Percentiles rank a stretch among this genome's conserved stretches.
Evolutionary conservation across 2,888 invertebrate genomes (phyloP).

Genomic region (Lycophotia porphyrea): DNA sequence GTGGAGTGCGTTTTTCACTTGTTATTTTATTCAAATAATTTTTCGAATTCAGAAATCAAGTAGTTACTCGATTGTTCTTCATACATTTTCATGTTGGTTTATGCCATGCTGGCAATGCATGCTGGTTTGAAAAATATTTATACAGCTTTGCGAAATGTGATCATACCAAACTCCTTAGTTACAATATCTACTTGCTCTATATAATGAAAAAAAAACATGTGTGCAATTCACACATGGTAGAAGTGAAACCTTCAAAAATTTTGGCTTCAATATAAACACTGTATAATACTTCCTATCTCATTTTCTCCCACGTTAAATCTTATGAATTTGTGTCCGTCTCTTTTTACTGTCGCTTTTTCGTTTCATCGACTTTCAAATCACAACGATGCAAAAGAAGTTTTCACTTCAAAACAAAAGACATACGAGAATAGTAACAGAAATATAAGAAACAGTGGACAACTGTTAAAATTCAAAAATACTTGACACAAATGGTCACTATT

Average conservation of each 20-base stretch:
- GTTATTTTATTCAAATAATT: background rate
- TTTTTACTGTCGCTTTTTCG: too few relatives aligned
- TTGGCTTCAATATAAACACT: too few relatives aligned
- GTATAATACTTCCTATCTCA: too few relatives aligned
- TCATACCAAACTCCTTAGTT: background rate
- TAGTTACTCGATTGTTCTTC: slow-evolving; percentile 24
- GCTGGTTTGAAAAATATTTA: slow-evolving; percentile 32
- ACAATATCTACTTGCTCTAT: background rate
- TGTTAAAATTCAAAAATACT: slow-evolving; percentile 5
- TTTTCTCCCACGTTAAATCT: too few relatives aligned
- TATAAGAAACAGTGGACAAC: slow-evolving; percentile 5
- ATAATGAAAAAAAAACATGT: background rate
- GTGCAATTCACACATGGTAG: too few relatives aligned
- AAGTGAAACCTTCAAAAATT: too few relatives aligned
- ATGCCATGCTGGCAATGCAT: background rate
- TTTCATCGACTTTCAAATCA: too few relatives aligned
- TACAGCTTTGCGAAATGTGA: slow-evolving; percentile 27
- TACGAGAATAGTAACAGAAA: background rate
- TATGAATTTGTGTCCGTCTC: too few relatives aligned
- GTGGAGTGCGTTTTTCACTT: background rate
- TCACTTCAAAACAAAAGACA: background rate
- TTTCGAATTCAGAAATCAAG: slow-evolving; percentile 13
- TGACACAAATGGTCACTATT: slow-evolving; percentile 25
- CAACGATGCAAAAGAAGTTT: too few relatives aligned
- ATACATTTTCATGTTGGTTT: slow-evolving; percentile 4